phyloP scores from a whole-genome alignment of 2,888 invertebrate genomes.

The Amblyjoppa fuscipennis region DNA sequence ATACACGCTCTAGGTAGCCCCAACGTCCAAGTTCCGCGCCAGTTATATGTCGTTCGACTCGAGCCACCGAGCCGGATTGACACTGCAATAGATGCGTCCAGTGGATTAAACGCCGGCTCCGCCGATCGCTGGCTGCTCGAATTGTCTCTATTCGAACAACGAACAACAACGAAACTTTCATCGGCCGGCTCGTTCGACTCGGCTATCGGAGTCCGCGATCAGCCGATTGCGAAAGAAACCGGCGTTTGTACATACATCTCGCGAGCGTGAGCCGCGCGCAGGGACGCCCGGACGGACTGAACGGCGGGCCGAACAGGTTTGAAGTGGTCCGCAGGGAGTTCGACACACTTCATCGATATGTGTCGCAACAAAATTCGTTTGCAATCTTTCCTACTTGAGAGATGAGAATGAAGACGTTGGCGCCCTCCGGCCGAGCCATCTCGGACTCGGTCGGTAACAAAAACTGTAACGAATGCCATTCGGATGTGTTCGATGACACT shows the following conservation, averaged over 20 bases:
- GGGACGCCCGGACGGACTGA: not conserved
- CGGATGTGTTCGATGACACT: too few relatives aligned
- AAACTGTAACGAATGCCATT: too few relatives aligned
- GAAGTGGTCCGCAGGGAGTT: conserved; percentile 8
- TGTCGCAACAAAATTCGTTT: too few relatives aligned
- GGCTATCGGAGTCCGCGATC: conserved; percentile 50
- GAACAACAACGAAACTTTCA: conserved; percentile 29
- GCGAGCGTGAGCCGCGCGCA: conserved; percentile 11
- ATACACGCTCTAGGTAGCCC: conserved; percentile 17
- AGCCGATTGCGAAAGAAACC: conserved; percentile 54
- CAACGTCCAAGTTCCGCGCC: conserved; percentile 37
- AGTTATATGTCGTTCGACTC: conserved; percentile 39
- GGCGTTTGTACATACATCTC: conserved; percentile 20
- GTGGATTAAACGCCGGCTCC: conserved; percentile 56
- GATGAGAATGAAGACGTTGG: too few relatives aligned
- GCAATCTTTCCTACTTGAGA: too few relatives aligned
- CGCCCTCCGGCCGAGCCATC: too few relatives aligned
- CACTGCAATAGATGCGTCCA: conserved; percentile 64
- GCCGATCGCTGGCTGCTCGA: conserved; percentile 41
- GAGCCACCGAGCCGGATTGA: conserved; percentile 50
- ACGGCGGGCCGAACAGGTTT: conserved; percentile 17
- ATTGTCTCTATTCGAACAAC: conserved; percentile 50
- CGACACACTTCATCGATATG: conserved; percentile 33
- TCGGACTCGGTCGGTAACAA: too few relatives aligned
- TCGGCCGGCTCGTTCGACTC: conserved; percentile 25